Conservation (phyloP, 1,140 invertebrate genomes). For the Euwallacea fornicatus region DNA sequence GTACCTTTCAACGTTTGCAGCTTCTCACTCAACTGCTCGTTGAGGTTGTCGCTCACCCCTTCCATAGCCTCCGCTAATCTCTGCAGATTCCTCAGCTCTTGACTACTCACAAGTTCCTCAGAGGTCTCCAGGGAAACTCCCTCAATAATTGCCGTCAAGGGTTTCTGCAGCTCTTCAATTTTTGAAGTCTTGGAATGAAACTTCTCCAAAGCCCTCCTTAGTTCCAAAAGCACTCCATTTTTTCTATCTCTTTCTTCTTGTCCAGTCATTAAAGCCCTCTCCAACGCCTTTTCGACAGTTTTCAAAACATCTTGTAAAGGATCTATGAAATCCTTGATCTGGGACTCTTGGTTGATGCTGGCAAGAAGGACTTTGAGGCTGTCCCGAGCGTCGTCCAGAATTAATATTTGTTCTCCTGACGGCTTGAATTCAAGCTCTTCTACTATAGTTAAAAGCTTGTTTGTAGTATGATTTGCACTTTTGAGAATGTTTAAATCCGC, state of each 20-base stretch:
- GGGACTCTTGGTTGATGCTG: constrained; percentile 51
- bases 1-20: constrained; percentile 40
- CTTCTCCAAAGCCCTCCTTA: constrained; percentile 39
- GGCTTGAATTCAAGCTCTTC: constrained; percentile 39
- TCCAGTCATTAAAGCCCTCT: constrained; percentile 44
- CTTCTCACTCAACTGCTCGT: constrained; percentile 38
- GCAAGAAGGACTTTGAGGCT: constrained; percentile 45
- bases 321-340: constrained; percentile 52
- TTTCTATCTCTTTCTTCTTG: constrained; percentile 48
- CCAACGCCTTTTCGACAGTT: constrained; percentile 53
- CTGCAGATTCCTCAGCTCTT: constrained; percentile 40
- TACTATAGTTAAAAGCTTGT: constrained; percentile 37
- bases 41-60: constrained; percentile 32
- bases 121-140: constrained; percentile 12
- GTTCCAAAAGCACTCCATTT: constrained; percentile 33
- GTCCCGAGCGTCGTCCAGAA: constrained; percentile 39
- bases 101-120: constrained; percentile 24
- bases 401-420: constrained; percentile 32
- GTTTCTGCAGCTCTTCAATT: constrained; percentile 26
- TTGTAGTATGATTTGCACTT: constrained; percentile 37
- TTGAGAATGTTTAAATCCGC: constrained; percentile 46
- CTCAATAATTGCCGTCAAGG: constrained; percentile 43
- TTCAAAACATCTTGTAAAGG: constrained; percentile 56
- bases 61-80: constrained; percentile 41
- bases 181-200: constrained; percentile 13